A percentile compares a stretch with the other conserved stretches of the same genome.
These are phyloP conservation scores for Fratercula arctica DNA, from an alignment of 2,797 vertebrate species.

Conservation along the genomic window DNA sequence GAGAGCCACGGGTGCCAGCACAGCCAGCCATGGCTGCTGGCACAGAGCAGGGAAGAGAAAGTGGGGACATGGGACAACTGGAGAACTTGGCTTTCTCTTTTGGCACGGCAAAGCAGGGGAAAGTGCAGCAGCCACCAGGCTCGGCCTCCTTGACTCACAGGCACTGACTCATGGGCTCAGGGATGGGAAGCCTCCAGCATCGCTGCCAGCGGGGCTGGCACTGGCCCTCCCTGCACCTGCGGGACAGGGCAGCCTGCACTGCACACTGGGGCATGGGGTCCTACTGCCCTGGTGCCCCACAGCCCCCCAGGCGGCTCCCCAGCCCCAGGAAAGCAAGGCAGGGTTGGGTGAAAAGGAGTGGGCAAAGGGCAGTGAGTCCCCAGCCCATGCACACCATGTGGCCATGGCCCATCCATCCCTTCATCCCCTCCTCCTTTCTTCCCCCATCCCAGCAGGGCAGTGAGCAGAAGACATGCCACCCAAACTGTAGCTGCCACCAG, in stretches of 20 bases:
- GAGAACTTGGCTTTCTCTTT: slow-evolving; percentile 11
- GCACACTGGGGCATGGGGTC: no score
- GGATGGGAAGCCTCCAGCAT: not conserved
- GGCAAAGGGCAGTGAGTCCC: not conserved
- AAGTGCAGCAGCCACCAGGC: fast-evolving
- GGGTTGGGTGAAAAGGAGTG: not conserved
- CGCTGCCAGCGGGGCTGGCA: not conserved
- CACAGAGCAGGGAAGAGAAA: not conserved
- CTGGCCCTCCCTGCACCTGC: not conserved
- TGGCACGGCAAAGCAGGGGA: not conserved
- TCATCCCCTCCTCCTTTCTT: not conserved
- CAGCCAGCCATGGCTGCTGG: not conserved
- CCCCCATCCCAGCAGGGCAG: not conserved
- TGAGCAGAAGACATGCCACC: not conserved
- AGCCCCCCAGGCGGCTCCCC: not conserved
- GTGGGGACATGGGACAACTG: not conserved
- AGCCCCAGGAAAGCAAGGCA: not conserved
- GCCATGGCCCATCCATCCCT: not conserved
- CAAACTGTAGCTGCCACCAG: not conserved
- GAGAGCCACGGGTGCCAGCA: not conserved
- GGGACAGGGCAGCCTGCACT: not conserved
- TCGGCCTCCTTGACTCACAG: not conserved
- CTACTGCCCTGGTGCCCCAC: not conserved
- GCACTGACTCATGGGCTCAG: not conserved
- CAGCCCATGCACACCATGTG: fast-evolving